A percentile compares a stretch with the other conserved stretches of the same genome.
These are phyloP conservation scores for human (Homo sapiens) DNA, from an alignment of 2,113 vertebrate genomes.

Conservation along the genomic window GRCh38 chr20:44976501-44977000, in stretches of 20 bases:
- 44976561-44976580: background rate
- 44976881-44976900: constrained; percentile 4
- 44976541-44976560: background rate
- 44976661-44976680: background rate
- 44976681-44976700: background rate
- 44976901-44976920: background rate
- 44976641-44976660: background rate
- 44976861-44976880: background rate
- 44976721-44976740: background rate
- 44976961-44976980: constrained; percentile 18
- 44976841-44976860: background rate
- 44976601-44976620: background rate
- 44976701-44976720: background rate
- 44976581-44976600: background rate
- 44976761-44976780: background rate
- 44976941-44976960: background rate
- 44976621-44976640: background rate
- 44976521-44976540: background rate
- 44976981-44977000: background rate
- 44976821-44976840: background rate
- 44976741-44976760: background rate
- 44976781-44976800: background rate
- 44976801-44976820: background rate
- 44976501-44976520: background rate
- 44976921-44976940: background rate